Base-by-base conservation (phyloP, 2,113 vertebrate genomes). In the Cheirogaleus medius region DNA sequence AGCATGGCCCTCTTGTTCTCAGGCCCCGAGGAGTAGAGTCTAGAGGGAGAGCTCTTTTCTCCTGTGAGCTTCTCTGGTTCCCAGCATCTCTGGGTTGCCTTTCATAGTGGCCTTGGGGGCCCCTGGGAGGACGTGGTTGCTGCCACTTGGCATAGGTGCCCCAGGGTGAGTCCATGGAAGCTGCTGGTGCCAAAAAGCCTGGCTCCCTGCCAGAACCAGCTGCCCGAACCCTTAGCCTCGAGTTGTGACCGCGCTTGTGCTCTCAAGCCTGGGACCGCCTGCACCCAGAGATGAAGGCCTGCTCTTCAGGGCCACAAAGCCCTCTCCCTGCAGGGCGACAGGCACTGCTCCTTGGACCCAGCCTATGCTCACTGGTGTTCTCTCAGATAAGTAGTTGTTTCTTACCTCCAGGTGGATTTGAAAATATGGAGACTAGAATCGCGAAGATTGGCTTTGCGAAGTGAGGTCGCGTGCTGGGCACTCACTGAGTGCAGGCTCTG, bases 191-290 rank as follows among this genome's bases (percentile, higher is more conserved):
- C 6, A 14, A 39, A 52, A 54, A 27, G 34, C 60, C 64, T 34
- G 34, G 14, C 29, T 34, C 20, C 71, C 66, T 42, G 44, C 64
- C 6, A 10, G 58, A 66, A 17, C 34, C 14, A 4, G 80, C 44
- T 63, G n/a, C n/a, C 42, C 1, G 0, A 10, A 60, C 3, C 69
- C 52, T 27, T 21, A 42, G 39, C 49, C 54, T 87, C 1, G 18
- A 34, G 23, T 54, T 85, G 3, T 27, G 29, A 23, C 21, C 5
- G 0, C 2, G 25, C 37, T n/a, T 10, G 4, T 64, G 32, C 34
- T 11, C 42, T 1, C 58, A 1, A 4, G 2, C 25, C 15, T 2
- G 1, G 25, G 4, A n/a, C 54, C 52, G 13, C n/a, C 2, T 27
- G 20, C 5, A 0, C 73, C 13, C 6, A 14, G 37, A 64, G 2